phyloP scores from a whole-genome alignment of 2,113 vertebrate genomes.

The Callipepla californica region DNA sequence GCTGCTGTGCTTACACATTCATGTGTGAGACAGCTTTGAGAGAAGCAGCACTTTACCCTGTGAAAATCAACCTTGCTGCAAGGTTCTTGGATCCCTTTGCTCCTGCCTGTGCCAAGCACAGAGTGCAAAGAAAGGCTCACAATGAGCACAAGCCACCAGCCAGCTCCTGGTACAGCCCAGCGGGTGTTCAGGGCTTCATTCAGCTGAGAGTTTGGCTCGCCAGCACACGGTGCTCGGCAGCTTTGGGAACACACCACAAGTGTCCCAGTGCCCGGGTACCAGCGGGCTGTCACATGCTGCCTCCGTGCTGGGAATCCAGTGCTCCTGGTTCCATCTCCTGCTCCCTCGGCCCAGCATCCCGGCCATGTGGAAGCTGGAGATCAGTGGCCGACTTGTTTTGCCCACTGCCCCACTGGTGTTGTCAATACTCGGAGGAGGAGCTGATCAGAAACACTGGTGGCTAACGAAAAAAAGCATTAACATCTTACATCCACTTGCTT shows the following conservation, averaged over 20 bases:
- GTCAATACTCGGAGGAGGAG: neutral
- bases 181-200: neutral
- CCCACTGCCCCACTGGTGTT: neutral
- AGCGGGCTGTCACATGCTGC: neutral
- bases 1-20: neutral
- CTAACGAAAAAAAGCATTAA: neutral
- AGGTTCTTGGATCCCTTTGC: neutral
- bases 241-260: accelerated
- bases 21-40: neutral
- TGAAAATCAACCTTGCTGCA: neutral
- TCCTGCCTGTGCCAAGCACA: neutral
- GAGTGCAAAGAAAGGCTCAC: neutral
- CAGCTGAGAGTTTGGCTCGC: neutral
- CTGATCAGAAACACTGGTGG: accelerated
- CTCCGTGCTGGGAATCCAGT: neutral
- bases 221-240: neutral
- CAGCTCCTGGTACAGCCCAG: neutral
- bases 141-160: neutral
- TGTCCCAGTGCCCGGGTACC: neutral
- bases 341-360: neutral
- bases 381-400: neutral
- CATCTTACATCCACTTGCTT: neutral
- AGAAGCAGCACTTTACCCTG: neutral
- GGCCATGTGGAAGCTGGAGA: accelerated
- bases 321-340: neutral